A percentile compares a stretch with the other conserved stretches of the same genome.
phyloP scores from a whole-genome alignment of 2,797 vertebrate genomes.

The Argya squamiceps region DNA sequence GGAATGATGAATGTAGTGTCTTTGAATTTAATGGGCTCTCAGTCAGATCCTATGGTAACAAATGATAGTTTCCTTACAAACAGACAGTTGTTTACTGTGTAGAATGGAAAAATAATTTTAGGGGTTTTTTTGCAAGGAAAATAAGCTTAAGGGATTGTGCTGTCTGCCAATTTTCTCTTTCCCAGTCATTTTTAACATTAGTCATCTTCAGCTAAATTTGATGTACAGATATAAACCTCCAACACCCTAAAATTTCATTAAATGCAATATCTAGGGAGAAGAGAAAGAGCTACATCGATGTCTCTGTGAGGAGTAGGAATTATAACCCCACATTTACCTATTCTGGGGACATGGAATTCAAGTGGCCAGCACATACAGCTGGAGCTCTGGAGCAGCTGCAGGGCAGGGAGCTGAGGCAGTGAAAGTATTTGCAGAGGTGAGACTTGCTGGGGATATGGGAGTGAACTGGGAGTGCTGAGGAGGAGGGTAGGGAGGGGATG shows the following conservation, averaged over 20 bases:
- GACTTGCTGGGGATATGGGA: neutral
- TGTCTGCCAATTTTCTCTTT: conserved; percentile 4
- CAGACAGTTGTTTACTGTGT: neutral
- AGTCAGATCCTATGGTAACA: conserved; percentile 12
- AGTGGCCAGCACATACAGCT: neutral
- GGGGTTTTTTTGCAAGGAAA: conserved; percentile 8
- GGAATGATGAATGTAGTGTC: neutral
- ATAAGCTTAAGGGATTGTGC: neutral
- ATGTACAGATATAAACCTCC: neutral
- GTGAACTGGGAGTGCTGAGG: neutral
- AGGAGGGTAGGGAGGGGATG: neutral
- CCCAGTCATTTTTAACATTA: neutral
- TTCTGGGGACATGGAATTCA: neutral
- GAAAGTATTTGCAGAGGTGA: neutral
- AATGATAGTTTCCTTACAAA: neutral
- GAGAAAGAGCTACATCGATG: neutral
- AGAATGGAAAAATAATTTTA: conserved; percentile 48
- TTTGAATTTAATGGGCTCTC: neutral
- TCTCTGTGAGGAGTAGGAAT: neutral
- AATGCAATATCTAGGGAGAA: neutral
- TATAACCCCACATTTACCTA: neutral
- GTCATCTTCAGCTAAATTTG: conserved; percentile 4
- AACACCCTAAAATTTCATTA: neutral
- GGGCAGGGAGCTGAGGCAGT: neutral
- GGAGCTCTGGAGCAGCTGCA: neutral